These are phyloP conservation scores for Borostomias antarcticus DNA, from an alignment of 2,797 vertebrate species.

Conservation along the genomic window DNA sequence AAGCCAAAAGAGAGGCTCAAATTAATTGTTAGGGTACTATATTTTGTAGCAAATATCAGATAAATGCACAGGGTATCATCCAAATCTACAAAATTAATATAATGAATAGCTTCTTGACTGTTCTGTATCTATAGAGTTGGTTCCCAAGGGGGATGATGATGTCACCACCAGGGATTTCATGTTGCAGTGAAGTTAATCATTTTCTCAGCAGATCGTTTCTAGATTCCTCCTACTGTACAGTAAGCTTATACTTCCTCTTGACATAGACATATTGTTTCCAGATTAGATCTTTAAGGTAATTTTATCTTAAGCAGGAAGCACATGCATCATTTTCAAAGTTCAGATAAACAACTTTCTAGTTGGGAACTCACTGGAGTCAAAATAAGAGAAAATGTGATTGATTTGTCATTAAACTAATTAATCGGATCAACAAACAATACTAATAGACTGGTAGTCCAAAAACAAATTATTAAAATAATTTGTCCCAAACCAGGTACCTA, in stretches of 20 bases:
- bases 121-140: too few relatives aligned
- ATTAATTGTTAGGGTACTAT: neutral
- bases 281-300: neutral
- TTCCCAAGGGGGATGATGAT: neutral
- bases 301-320: neutral
- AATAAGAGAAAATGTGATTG: too few relatives aligned
- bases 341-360: neutral
- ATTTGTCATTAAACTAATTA: neutral
- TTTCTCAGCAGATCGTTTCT: neutral
- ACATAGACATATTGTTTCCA: neutral
- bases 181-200: neutral
- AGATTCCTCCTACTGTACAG: neutral
- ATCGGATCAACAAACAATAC: neutral
- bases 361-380: neutral
- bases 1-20: neutral
- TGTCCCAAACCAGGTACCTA: too few relatives aligned
- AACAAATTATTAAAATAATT: too few relatives aligned
- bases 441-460: neutral
- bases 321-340: neutral
- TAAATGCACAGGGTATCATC: neutral
- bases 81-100: neutral
- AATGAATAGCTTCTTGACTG: too few relatives aligned
- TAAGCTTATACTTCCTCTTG: neutral
- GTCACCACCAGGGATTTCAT: neutral
- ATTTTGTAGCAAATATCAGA: slow-evolving; percentile 1